phyloP scores from a whole-genome alignment of 2,888 invertebrate species.

The Pyrochroa serraticornis region DNA sequence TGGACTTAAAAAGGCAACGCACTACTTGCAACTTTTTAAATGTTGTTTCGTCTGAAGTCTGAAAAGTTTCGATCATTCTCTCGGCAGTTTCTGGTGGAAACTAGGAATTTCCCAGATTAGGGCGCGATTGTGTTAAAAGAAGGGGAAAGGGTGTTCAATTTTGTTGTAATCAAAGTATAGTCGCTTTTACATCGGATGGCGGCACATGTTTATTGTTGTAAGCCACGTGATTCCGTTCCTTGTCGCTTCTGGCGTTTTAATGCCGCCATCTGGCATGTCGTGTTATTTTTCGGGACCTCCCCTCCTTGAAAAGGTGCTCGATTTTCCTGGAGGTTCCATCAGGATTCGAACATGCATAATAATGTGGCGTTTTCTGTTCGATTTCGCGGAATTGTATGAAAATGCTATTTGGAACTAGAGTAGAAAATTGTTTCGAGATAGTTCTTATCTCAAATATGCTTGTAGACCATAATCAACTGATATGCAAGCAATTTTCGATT shows the following conservation, averaged over 20 bases:
- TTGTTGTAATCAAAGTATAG: constrained; percentile 25
- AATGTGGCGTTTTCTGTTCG: constrained; percentile 14
- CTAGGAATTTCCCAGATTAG: no score
- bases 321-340: constrained; percentile 24
- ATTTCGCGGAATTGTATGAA: constrained; percentile 9
- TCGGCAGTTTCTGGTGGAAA: no score
- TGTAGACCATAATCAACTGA: constrained; percentile 8
- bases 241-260: constrained; percentile 26
- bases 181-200: constrained; percentile 22
- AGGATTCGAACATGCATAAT: constrained; percentile 26
- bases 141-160: constrained; percentile 14
- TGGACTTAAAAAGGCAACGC: no score
- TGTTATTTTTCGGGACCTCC: constrained; percentile 20
- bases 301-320: constrained; percentile 20
- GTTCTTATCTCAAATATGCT: constrained; percentile 17
- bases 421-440: constrained; percentile 24
- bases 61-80: no score
- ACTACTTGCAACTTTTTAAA: no score
- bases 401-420: constrained; percentile 13
- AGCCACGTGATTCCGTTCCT: constrained; percentile 28
- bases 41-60: no score
- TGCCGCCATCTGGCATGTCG: constrained; percentile 25
- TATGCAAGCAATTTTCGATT: constrained; percentile 14
- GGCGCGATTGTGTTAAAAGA: constrained; percentile 10
- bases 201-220: constrained; percentile 30